Evolutionary conservation across 2,113 vertebrate genomes (phyloP).

Genomic region (Tychaedon coryphoeus): DNA sequence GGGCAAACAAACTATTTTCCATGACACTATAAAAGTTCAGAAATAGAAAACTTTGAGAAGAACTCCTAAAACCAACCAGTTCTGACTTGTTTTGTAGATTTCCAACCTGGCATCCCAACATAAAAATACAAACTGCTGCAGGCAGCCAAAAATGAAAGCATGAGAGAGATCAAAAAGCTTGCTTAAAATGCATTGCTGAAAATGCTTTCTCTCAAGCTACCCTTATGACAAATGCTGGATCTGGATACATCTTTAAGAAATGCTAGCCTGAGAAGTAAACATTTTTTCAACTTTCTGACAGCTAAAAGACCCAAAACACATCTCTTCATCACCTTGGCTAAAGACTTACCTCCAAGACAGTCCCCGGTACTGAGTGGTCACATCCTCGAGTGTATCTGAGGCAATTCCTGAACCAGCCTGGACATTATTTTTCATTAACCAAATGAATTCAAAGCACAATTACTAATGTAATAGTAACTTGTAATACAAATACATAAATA

Average conservation of each 20-base stretch:
- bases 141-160: not conserved
- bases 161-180: not conserved
- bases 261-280: not conserved
- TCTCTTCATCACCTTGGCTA: not conserved
- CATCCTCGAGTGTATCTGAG: constrained; percentile 74
- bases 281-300: not conserved
- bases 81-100: not conserved
- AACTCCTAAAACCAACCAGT: not conserved
- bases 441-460: constrained; percentile 13
- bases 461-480: not conserved
- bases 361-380: constrained; percentile 82
- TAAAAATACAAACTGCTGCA: not conserved
- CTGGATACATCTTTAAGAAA: not conserved
- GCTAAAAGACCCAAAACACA: not conserved
- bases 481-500: not conserved
- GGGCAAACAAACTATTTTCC: not conserved
- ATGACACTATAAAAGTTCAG: not conserved
- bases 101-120: not conserved
- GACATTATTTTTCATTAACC: constrained; percentile 3
- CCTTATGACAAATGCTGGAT: not conserved
- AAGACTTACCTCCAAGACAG: constrained; percentile 86
- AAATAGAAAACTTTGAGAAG: not conserved
- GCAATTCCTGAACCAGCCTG: constrained; percentile 89
- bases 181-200: not conserved
- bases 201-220: not conserved